Evolutionary conservation across 2,797 vertebrate genomes (phyloP).

Genomic region (Sebastes steindachneri): DNA sequence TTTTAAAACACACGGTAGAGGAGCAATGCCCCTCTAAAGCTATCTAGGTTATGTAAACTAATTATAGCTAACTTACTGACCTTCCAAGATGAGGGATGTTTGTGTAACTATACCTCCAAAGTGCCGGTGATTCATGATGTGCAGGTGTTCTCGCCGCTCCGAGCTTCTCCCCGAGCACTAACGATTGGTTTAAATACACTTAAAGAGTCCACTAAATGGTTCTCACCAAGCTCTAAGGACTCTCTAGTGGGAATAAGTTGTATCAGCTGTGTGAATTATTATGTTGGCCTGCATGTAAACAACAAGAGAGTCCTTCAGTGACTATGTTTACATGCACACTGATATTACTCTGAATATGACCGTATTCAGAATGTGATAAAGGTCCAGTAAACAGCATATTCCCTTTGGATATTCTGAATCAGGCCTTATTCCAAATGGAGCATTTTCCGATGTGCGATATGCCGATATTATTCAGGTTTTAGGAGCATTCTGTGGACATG

Average conservation of each 20-base stretch:
- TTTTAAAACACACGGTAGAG: not conserved
- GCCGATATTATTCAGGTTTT: too few relatives aligned
- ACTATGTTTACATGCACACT: too few relatives aligned
- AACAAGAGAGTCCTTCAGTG: not conserved
- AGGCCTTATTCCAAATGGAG: too few relatives aligned
- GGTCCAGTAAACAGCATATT: too few relatives aligned
- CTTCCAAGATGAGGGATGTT: not conserved
- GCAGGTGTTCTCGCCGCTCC: not conserved
- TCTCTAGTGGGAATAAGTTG: not conserved
- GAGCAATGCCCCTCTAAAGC: not conserved
- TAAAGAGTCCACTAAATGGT: not conserved
- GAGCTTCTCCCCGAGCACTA: not conserved
- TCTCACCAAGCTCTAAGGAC: not conserved
- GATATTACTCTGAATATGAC: too few relatives aligned
- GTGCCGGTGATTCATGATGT: constrained; percentile 2
- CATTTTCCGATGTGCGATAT: too few relatives aligned
- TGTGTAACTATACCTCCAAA: not conserved
- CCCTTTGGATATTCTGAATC: too few relatives aligned
- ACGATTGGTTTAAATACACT: not conserved
- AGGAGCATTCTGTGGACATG: too few relatives aligned
- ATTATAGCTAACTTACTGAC: constrained; percentile 7
- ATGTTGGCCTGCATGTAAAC: not conserved
- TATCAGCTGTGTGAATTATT: not conserved
- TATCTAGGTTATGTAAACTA: not conserved
- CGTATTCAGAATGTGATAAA: too few relatives aligned